Evolutionary conservation across 2,113 vertebrate species (phyloP).

Genomic region (Sturnira hondurensis): DNA sequence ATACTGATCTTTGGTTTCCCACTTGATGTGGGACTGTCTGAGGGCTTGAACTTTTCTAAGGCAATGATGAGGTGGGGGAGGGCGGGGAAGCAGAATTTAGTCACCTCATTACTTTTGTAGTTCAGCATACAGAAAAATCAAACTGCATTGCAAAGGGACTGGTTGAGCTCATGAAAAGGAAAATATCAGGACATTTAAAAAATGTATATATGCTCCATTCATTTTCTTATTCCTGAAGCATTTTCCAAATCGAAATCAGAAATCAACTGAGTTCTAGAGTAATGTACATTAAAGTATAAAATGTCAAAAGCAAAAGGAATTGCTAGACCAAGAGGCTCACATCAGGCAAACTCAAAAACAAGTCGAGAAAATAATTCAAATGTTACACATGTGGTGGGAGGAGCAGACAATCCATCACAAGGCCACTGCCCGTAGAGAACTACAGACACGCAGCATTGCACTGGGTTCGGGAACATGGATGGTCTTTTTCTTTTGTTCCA

Average conservation of each 20-base stretch:
- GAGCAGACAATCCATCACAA: neutral
- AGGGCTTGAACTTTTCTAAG: neutral
- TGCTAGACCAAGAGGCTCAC: neutral
- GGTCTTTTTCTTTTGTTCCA: neutral
- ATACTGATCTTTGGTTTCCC: neutral
- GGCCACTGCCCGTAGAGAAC: neutral
- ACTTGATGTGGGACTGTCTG: neutral
- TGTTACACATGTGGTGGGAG: neutral
- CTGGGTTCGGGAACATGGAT: neutral
- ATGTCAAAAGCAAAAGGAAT: neutral
- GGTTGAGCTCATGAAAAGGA: neutral
- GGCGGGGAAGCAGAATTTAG: neutral
- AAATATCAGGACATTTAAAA: neutral
- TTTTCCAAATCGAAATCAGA: conserved; percentile 19
- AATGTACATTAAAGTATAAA: neutral
- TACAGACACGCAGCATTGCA: neutral
- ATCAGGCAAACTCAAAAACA: neutral
- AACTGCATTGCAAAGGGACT: neutral
- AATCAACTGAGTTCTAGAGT: neutral
- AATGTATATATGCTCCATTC: neutral
- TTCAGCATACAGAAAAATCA: neutral
- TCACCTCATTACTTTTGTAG: neutral
- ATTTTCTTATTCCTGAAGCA: neutral
- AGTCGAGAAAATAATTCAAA: neutral
- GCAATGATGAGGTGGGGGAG: no score